Base-by-base conservation (phyloP, 2,113 vertebrate genomes). In the Hydrolagus affinis region DNA sequence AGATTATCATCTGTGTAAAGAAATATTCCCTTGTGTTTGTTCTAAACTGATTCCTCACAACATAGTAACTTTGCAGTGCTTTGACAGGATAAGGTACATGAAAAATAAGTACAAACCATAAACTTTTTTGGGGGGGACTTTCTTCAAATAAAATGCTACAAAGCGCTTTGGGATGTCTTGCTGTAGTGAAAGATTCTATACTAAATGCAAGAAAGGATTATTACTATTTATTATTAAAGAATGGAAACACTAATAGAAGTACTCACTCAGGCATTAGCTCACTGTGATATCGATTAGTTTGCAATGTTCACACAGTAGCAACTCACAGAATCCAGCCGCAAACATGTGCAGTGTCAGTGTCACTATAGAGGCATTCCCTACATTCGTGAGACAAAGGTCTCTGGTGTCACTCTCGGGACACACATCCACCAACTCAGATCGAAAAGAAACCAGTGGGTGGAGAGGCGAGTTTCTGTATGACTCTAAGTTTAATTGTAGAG, bases 401-500 rank as follows among this genome's bases (percentile, higher is more conserved):
- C 8, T 66, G 60, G 25, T 21, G 28, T 83, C 60, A 28, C 25
- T 12, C 78, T 1, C 6, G 7, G 25, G 64, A 8, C 21, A n/a
- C n/a, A 15, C 62, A 8, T 7, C 64, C 78, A 68, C n/a, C 73
- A 6, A 83, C 23, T 83, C 78, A 83, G 64, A 83, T 21, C 78
- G 11, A 83, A 62, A 83, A 11, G 23, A 83, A 83, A 66, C 78
- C 60, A 19, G 78, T 66, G 32, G 78, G 78, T 62, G 62, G 62
- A 32, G 60, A 83, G 15, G 25, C 59, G 19, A 11, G 60, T 83
- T 83, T 83, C 78, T 83, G 17, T 83, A 83, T 83, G 78, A 83
- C 25, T 83, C 77, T 28, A 30, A 28, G 21, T 28, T 80, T 62
- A 83, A 83, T 64, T 30, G 60, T 83, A 15, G 66, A 66, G 62